Percentiles rank a stretch among this genome's conserved stretches.
These are phyloP conservation scores for Geodia barretti DNA, from an alignment of 37 sponge, comb jelly and placozoan genomes.

Conservation along the genomic window DNA sequence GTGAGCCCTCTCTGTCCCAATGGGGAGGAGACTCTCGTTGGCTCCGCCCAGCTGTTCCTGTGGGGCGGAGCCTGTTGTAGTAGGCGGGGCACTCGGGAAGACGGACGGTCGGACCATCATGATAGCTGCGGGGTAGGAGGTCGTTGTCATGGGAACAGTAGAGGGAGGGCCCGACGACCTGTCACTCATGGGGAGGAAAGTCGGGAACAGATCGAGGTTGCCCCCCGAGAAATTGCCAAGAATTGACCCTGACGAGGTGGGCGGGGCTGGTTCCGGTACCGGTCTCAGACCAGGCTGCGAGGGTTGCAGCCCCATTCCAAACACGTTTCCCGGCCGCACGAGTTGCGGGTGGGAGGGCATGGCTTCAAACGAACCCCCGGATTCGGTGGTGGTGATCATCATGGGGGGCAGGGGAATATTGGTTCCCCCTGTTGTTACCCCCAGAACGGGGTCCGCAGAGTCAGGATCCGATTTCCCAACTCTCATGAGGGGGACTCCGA, in stretches of 20 bases:
- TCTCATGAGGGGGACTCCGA: constrained; percentile 11
- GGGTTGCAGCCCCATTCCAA: background rate
- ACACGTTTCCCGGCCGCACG: background rate
- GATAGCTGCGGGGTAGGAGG: background rate
- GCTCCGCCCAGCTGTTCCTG: background rate
- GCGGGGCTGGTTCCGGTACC: background rate
- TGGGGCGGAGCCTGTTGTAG: background rate
- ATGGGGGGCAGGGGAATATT: background rate
- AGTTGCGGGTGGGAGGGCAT: background rate
- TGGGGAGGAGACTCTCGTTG: constrained; percentile 40
- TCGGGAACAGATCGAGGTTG: background rate
- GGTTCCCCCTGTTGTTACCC: background rate
- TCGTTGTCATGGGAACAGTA: background rate
- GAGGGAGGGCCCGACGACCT: too few relatives aligned
- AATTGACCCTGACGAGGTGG: background rate
- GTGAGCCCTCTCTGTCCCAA: constrained; percentile 81
- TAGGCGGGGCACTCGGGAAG: too few relatives aligned
- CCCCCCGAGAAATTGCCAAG: background rate
- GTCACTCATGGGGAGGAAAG: background rate
- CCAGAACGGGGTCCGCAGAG: background rate
- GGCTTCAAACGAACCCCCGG: background rate
- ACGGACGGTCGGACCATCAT: constrained; percentile 19
- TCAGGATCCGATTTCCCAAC: background rate
- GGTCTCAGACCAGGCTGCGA: background rate
- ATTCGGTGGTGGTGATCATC: background rate